phyloP scores from a whole-genome alignment of 2,113 vertebrate genomes.

The Meles meles region DNA sequence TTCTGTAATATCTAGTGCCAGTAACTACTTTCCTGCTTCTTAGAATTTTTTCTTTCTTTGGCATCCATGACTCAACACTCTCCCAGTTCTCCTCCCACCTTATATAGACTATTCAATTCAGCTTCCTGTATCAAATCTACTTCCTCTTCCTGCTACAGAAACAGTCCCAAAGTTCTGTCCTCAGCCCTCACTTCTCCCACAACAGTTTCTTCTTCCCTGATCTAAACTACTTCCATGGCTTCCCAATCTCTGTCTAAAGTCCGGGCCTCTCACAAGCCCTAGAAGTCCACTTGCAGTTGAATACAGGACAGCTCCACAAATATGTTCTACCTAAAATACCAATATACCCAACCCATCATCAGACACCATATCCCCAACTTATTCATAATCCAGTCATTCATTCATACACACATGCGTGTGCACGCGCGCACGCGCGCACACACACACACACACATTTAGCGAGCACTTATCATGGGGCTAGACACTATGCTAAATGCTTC shows the following conservation, averaged over 20 bases:
- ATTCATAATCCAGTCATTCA: background rate
- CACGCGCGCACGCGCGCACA: too few relatives aligned
- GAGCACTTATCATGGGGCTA: background rate
- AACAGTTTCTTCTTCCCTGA: background rate
- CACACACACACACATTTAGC: background rate
- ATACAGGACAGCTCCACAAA: background rate
- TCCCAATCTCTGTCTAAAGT: background rate
- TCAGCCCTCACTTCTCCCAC: background rate
- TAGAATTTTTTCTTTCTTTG: constrained; percentile 14
- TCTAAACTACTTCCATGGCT: background rate
- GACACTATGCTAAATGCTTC: background rate
- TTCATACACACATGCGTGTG: background rate
- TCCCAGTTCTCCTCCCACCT: background rate
- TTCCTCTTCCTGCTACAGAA: background rate
- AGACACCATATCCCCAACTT: background rate
- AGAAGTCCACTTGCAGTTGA: background rate
- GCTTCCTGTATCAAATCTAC: constrained; percentile 43
- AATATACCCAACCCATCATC: background rate
- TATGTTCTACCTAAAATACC: background rate
- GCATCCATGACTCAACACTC: background rate
- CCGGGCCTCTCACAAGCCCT: background rate
- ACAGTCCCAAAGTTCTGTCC: background rate
- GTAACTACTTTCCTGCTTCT: background rate
- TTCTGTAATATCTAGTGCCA: background rate
- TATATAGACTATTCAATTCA: background rate